A percentile compares a stretch with the other conserved stretches of the same genome.
Evolutionary conservation across 1,140 invertebrate species (phyloP).

Genomic region (Neelides sp.): DNA sequence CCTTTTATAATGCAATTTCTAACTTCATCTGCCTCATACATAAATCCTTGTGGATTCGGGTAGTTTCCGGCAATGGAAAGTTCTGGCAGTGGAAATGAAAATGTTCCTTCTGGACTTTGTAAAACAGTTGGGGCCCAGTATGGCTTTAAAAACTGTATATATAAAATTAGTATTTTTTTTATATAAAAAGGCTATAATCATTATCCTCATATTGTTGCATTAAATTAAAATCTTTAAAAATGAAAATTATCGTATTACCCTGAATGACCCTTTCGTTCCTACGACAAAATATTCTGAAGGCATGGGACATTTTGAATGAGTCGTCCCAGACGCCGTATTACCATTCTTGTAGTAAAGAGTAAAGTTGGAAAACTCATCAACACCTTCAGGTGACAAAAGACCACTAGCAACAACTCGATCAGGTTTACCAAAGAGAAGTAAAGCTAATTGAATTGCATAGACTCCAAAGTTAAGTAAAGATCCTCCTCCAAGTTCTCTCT

Average conservation of each 20-base stretch:
- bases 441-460: conserved; percentile 14
- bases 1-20: conserved; percentile 51
- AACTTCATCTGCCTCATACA: conserved; percentile 59
- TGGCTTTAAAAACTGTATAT: conserved; percentile 42
- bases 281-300: conserved; percentile 5
- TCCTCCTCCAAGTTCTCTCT: conserved; percentile 19
- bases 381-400: conserved; percentile 6
- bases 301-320: background rate
- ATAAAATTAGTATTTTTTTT: background rate
- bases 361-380: conserved; percentile 2
- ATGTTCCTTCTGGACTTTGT: conserved; percentile 35
- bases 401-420: conserved; percentile 12
- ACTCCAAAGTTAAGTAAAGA: conserved; percentile 18
- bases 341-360: conserved; percentile 11
- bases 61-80: conserved; percentile 41
- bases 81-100: conserved; percentile 43
- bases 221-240: background rate
- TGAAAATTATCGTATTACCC: conserved; percentile 5
- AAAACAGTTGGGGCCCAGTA: conserved; percentile 39
- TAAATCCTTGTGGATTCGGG: conserved; percentile 54
- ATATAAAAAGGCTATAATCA: background rate
- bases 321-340: background rate
- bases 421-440: conserved; percentile 7
- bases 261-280: conserved; percentile 14
- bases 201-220: background rate